Percentiles rank a stretch among this genome's conserved stretches.
These are phyloP conservation scores for Otus sunia DNA, from an alignment of 2,113 vertebrate species.

Conservation along the genomic window DNA sequence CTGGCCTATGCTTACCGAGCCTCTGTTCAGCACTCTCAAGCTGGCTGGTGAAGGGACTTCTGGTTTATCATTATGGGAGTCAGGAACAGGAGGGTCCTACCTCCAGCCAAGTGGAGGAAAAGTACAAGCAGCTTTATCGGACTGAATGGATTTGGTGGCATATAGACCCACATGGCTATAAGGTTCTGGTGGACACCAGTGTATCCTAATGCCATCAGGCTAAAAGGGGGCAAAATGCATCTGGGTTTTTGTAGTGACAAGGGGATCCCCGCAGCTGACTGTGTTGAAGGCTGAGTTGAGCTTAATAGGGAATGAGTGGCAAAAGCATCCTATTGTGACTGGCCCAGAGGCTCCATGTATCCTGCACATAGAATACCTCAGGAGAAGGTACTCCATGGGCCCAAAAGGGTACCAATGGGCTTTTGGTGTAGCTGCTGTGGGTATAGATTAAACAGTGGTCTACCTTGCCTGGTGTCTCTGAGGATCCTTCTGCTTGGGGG, in stretches of 20 bases:
- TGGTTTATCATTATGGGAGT: neutral
- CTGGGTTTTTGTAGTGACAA: neutral
- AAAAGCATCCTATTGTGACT: neutral
- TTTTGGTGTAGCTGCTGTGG: neutral
- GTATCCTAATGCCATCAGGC: neutral
- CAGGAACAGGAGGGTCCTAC: neutral
- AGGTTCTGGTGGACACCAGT: neutral
- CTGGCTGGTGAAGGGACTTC: neutral
- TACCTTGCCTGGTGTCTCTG: neutral
- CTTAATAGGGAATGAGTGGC: neutral
- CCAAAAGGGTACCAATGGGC: accelerated
- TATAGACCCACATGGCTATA: neutral
- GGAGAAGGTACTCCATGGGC: neutral
- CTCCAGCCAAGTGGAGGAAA: neutral
- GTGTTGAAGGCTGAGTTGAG: neutral
- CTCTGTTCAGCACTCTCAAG: neutral
- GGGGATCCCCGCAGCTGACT: neutral
- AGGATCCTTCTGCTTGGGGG: neutral
- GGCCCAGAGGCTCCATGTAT: neutral
- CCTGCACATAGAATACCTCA: no score
- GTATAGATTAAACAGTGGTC: neutral
- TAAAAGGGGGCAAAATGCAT: neutral
- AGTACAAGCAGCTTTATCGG: neutral
- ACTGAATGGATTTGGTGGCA: neutral
- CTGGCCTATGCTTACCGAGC: neutral